Base-by-base conservation (phyloP, 2,888 invertebrate species). In the Hypena proboscidalis region DNA sequence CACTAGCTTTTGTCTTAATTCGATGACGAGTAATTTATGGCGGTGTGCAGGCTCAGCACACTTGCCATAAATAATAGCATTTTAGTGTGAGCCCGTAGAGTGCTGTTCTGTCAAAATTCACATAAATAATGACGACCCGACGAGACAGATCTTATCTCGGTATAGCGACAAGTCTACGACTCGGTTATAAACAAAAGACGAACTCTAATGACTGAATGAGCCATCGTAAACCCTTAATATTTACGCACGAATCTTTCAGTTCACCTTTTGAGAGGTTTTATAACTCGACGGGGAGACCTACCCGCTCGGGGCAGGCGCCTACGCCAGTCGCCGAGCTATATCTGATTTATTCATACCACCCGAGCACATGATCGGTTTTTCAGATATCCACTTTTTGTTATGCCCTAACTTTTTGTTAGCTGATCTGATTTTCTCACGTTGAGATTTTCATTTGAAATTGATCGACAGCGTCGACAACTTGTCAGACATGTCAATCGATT, bases 321-420 rank as follows among this genome's bases (percentile, higher is more conserved):
- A 80, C 80, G 75, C 80, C 78, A 74, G 72, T 74, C 80, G 70
- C 77, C 70, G 70, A 78, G 71, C 80, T 81, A 80, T 81, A 83
- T 84, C 87, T 89, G 83, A 89, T 90, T 89, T 88, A 89, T 89
- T 89, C 85, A 87, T 83, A 87, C 83, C 85, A 83, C 85, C 88
- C 85, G 77, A 82, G 81, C 84, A 84, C 83, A 86, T 85, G 87
- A 87, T 83, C 83, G 83, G 80, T 84, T 86, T 86, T 84, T 84
- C 76, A 77, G 76, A 76, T 77, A 73, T 68, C 71, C 74, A 74
- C 70, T 74, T 83, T 82, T 80, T 77, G n/a, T 69, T 71, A 70
- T 66, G 77, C 73, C 65, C 62, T 65, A 71, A 67, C 69, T 79
- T 78, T 77, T 72, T 74, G 58, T 67, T 59, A 67, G 48, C 30